These are phyloP conservation scores for Euleptes europaea DNA, from an alignment of 2,113 vertebrate genomes.

Conservation along the genomic window DNA sequence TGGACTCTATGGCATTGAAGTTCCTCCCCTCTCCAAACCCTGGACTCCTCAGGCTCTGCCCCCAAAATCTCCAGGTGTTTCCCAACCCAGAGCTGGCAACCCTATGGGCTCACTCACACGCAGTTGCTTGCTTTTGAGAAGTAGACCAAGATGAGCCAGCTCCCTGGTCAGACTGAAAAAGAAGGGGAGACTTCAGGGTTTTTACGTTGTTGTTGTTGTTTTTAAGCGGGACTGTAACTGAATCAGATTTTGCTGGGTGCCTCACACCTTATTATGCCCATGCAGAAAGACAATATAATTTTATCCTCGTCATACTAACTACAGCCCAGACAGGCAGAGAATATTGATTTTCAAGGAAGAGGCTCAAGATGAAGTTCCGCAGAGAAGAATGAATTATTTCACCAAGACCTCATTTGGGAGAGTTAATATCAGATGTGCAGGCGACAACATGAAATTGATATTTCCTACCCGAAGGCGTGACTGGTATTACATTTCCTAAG, in stretches of 20 bases:
- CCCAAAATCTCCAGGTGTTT: no score
- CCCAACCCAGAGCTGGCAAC: no score
- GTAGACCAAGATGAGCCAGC: not conserved
- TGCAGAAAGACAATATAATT: not conserved
- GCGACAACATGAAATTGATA: constrained; percentile 49
- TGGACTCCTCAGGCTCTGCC: no score
- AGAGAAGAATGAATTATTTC: constrained; percentile 2
- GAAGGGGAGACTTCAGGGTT: not conserved
- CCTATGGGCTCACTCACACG: not conserved
- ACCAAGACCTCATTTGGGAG: not conserved
- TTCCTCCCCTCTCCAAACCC: no score
- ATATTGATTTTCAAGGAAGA: constrained; percentile 5
- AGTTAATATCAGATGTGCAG: constrained; percentile 25
- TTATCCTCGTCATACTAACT: not conserved
- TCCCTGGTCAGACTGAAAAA: not conserved
- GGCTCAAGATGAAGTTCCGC: not conserved
- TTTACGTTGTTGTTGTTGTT: no score
- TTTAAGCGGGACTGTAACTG: not conserved
- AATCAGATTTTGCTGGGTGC: not conserved
- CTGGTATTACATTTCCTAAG: constrained; percentile 50
- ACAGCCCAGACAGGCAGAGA: constrained; percentile 12
- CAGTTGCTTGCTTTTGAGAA: not conserved
- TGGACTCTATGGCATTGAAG: no score
- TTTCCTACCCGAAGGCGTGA: constrained; percentile 27
- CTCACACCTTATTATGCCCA: fast-evolving